phyloP scores from a whole-genome alignment of 1,140 invertebrate species.

The Matsumurasca onukii region DNA sequence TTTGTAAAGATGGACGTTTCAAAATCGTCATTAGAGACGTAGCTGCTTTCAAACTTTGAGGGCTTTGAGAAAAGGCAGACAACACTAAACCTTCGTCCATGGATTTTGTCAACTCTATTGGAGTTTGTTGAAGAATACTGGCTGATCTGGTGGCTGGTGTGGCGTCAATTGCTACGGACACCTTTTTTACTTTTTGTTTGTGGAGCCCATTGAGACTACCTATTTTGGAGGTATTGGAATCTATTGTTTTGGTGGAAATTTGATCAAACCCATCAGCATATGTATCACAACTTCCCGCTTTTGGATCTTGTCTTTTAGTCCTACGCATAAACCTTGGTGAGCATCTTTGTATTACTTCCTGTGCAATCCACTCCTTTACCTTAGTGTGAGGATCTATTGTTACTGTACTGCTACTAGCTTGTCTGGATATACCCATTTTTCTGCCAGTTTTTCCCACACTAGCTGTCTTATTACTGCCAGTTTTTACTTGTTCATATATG shows the following conservation, averaged over 20 bases:
- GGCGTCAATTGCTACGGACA: constrained; percentile 72
- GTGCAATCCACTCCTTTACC: constrained; percentile 80
- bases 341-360: constrained; percentile 61
- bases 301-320: constrained; percentile 42
- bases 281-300: constrained; percentile 28
- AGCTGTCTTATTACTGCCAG: constrained; percentile 34
- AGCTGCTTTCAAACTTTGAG: constrained; percentile 11
- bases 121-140: constrained; percentile 70
- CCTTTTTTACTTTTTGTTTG: constrained; percentile 58
- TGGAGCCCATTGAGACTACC: constrained; percentile 28
- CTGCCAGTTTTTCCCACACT: constrained; percentile 57
- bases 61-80: constrained; percentile 10
- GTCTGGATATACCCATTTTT: constrained; percentile 64
- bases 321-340: constrained; percentile 63
- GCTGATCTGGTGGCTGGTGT: constrained; percentile 67
- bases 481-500: constrained; percentile 57
- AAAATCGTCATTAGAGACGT: constrained; percentile 24
- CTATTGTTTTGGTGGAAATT: constrained; percentile 29
- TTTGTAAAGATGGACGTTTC: constrained; percentile 33
- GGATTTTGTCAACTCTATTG: constrained; percentile 68
- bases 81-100: constrained; percentile 37
- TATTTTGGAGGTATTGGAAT: constrained; percentile 30
- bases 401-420: constrained; percentile 70
- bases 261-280: constrained; percentile 28
- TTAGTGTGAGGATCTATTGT: constrained; percentile 77